phyloP scores from a whole-genome alignment of 2,888 invertebrate species.

The Nymphalis polychloros region DNA sequence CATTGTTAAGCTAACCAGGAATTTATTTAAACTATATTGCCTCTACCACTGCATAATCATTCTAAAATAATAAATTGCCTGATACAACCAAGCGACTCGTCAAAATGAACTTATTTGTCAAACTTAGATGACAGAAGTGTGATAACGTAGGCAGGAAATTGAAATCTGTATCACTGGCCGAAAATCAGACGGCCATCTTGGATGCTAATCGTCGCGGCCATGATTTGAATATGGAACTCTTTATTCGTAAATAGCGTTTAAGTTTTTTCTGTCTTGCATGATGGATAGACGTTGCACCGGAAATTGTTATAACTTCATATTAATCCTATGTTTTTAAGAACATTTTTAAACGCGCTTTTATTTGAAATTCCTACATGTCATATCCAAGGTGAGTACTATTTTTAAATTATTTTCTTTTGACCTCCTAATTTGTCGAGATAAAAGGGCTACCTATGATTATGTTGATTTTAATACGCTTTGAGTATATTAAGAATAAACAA shows the following conservation, averaged over 20 bases:
- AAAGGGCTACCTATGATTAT: no score
- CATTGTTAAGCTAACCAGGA: constrained; percentile 16
- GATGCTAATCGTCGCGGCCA: constrained; percentile 70
- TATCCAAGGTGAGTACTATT: no score
- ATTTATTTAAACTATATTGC: not conserved
- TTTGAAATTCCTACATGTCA: not conserved
- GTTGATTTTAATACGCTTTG: no score
- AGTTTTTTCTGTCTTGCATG: constrained; percentile 50
- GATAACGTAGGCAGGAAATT: constrained; percentile 79
- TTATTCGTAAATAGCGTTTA: constrained; percentile 62
- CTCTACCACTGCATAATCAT: constrained; percentile 24
- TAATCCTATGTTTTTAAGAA: constrained; percentile 29
- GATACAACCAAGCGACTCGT: constrained; percentile 55
- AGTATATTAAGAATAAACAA: no score
- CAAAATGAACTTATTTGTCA: constrained; percentile 81
- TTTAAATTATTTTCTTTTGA: no score
- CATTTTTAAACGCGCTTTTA: not conserved
- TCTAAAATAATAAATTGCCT: constrained; percentile 32
- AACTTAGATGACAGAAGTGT: constrained; percentile 69
- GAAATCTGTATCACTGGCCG: constrained; percentile 78
- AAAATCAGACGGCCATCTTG: constrained; percentile 75
- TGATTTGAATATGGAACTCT: constrained; percentile 76
- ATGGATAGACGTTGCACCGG: constrained; percentile 60
- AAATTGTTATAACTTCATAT: constrained; percentile 47
- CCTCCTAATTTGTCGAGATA: no score